Percentiles rank a stretch among this genome's conserved stretches.
These are phyloP conservation scores for Meta bourneti DNA, from an alignment of 2,888 invertebrate species.

Conservation along the genomic window DNA sequence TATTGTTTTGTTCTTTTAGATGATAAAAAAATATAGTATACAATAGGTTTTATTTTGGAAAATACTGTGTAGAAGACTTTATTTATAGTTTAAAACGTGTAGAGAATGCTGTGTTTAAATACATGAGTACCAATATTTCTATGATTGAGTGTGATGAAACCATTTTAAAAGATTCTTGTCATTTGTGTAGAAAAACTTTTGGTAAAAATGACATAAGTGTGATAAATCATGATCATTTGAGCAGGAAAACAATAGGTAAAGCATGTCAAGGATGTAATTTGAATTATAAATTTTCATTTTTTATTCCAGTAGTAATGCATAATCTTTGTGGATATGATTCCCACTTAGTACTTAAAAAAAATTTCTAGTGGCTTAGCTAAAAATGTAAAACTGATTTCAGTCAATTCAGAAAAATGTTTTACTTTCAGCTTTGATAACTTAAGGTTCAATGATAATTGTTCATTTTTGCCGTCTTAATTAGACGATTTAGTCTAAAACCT, in stretches of 20 bases:
- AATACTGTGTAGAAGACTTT: background rate
- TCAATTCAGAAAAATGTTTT: slow-evolving; percentile 66
- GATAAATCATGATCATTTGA: slow-evolving; percentile 32
- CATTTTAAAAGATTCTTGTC: background rate
- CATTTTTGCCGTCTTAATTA: slow-evolving; percentile 63
- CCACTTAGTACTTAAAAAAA: slow-evolving; percentile 17
- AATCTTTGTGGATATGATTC: slow-evolving; percentile 21
- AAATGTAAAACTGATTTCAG: slow-evolving; percentile 23
- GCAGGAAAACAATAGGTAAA: slow-evolving; percentile 3
- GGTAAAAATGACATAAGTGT: background rate
- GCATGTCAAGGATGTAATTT: slow-evolving; percentile 28
- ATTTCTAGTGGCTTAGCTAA: slow-evolving; percentile 3
- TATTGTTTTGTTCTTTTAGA: slow-evolving; percentile 27
- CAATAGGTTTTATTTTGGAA: background rate
- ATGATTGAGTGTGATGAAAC: background rate
- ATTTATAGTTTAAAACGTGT: background rate
- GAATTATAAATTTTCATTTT: background rate
- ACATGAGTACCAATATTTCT: background rate
- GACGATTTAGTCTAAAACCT: slow-evolving; percentile 69
- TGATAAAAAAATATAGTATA: slow-evolving; percentile 4
- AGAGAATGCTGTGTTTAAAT: background rate
- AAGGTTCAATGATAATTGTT: slow-evolving; percentile 78
- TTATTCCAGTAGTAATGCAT: slow-evolving; percentile 12
- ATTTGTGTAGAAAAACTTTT: slow-evolving; percentile 18
- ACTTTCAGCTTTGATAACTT: slow-evolving; percentile 64